These are phyloP conservation scores for Listrodromus nycthemerus DNA, from an alignment of 2,888 invertebrate genomes.

Conservation along the genomic window DNA sequence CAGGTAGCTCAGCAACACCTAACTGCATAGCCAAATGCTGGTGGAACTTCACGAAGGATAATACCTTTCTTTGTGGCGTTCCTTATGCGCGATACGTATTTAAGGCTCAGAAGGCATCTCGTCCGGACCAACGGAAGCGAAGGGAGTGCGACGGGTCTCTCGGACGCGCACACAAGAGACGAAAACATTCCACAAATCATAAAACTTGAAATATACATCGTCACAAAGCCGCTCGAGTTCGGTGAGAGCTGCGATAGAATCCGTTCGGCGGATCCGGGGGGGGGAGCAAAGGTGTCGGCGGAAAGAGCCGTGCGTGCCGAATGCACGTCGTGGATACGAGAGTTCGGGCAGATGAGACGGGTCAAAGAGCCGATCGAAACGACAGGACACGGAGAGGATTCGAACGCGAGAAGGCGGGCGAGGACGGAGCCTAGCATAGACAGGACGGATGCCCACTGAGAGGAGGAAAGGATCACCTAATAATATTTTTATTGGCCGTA, in stretches of 20 bases:
- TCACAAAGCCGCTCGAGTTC: constrained; percentile 66
- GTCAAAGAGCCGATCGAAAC: constrained; percentile 58
- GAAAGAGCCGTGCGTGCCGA: constrained; percentile 60
- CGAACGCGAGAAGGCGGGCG: constrained; percentile 44
- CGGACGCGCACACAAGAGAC: constrained; percentile 4
- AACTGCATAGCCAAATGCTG: not conserved
- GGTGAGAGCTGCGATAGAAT: constrained; percentile 67
- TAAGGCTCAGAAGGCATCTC: constrained; percentile 19
- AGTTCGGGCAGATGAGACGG: constrained; percentile 33
- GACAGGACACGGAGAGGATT: constrained; percentile 47
- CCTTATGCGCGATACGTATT: constrained; percentile 23
- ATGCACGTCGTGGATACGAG: constrained; percentile 53
- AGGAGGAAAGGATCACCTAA: constrained; percentile 73
- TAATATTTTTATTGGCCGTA: constrained; percentile 82
- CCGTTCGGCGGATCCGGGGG: constrained; percentile 62
- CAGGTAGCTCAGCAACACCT: not conserved
- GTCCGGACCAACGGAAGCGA: constrained; percentile 34
- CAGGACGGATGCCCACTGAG: constrained; percentile 64
- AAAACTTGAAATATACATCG: constrained; percentile 80
- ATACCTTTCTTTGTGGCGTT: constrained; percentile 44
- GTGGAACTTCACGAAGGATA: constrained; percentile 2
- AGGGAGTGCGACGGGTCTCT: not conserved
- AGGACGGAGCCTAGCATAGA: constrained; percentile 56
- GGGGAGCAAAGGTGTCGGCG: constrained; percentile 43
- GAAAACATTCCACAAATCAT: constrained; percentile 80